Base-by-base conservation (phyloP, 2,888 invertebrate genomes). In the Apocheima hispidaria region DNA sequence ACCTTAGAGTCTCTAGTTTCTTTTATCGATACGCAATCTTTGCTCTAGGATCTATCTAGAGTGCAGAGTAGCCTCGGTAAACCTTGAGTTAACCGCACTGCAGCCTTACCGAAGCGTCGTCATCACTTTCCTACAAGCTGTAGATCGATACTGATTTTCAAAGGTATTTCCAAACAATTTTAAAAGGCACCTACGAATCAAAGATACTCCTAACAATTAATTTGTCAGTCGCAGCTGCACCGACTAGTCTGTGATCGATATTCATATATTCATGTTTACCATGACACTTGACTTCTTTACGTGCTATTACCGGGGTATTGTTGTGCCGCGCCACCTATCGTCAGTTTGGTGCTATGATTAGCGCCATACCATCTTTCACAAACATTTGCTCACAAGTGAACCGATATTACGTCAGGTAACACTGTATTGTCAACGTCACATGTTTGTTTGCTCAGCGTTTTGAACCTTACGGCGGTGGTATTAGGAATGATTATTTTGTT, bases 341-440 rank as follows among this genome's bases (percentile, higher is more conserved):
- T 73, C 72, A 74, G 77, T 75, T 77, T 74, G 76, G 67, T 67
- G 72, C 69, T 68, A 71, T 79, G 76, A 78, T 79, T 82, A 81
- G 77, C 79, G 74, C 67, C 79, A 70, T 73, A 65, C 72, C 72
- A 74, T 71, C 71, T 70, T 73, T 68, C 56, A 69, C 74, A 64
- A 65, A 68, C 76, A 74, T 81, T 81, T 77, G 68, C 66, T 66
- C 70, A 72, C 72, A 70, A 77, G 71, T 75, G 74, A 72, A 73
- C 80, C 78, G 79, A 77, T 77, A 77, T 78, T 77, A 80, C 82
- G 75, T 79, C 78, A 82, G 74, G 78, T 82, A 79, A 78, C 81
- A 77, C 74, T 69, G 72, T 78, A 74, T 76, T 79, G 83, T 71
- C 71, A 80, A 63, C 62, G 44, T 21, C 44, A 33, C 51, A 30